Base-by-base conservation (phyloP, 2,113 vertebrate genomes). In the Alethe castanea region DNA sequence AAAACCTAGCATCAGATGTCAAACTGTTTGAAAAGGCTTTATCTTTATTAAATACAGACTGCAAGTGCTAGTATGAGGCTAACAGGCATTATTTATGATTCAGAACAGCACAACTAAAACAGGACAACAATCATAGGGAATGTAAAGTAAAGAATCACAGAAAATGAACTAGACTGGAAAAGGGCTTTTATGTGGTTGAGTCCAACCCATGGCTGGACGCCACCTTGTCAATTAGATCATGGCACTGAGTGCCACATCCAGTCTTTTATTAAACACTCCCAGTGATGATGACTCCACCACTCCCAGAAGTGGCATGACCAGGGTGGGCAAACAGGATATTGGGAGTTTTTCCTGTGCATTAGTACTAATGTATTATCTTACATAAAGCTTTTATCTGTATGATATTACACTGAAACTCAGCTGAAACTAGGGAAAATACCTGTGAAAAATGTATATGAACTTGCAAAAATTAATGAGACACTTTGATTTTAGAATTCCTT, bases 221-320 rank as follows among this genome's bases (percentile, higher is more conserved):
- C 2, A 8, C 10, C 25, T 48, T 35, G 29, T 56, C 50, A 65
- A n/a, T 38, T 3, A 56, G n/a, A 64, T 23, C 40, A 45, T 5
- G 10, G 9, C 42, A 48, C 40, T 57, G 14, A 3, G 25, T 28
- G 20, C 24, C 25, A 31, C 31, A 42, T 14, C 11, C 13, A 42
- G 16, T 13, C 12, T 40, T 56, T 48, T 12, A 42, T 66, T 57
- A 35, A n/a, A 35, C 17, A 16, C 10, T n/a, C 13, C 8, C 12
- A 25, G 35, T 19, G 19, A 10, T 0, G 0, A 19, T 19, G 50
- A 20, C 19, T 57, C 24, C 8, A 24, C 13, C 60, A 35, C 6
- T 24, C 35, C 15, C 19, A 38, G 33, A 44, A 45, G 19, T 2
- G 1, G 10, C 23, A n/a, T 6, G 9, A 15, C 14, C 8, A 4